Percentiles rank a stretch among this genome's conserved stretches.
Conservation (phyloP, 2,888 invertebrate species). For the Lysandra coridon region DNA sequence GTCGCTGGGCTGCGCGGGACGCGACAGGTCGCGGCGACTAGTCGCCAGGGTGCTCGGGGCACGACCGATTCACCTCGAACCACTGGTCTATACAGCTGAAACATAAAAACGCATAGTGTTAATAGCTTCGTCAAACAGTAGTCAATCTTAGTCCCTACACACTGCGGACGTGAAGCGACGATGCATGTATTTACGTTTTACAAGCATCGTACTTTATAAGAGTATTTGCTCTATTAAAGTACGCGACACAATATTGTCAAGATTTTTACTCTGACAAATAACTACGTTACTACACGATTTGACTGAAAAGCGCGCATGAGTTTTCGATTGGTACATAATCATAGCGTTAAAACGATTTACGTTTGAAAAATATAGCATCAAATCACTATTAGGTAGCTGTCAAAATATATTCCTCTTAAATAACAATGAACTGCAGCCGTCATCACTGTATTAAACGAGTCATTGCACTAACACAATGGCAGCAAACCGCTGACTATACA, state of each 20-base stretch:
- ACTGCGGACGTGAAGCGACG: no score
- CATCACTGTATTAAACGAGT: neutral
- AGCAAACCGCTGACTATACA: neutral
- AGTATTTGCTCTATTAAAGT: no score
- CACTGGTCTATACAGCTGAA: conserved; percentile 99
- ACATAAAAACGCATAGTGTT: conserved; percentile 46
- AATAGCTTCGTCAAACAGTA: conserved; percentile 19
- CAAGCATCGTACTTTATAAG: no score
- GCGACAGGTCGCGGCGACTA: conserved; percentile 66
- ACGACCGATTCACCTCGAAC: conserved; percentile 99
- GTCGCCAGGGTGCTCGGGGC: conserved; percentile 99
- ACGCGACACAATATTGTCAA: no score
- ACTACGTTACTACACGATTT: no score
- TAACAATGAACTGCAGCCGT: neutral
- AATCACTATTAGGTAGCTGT: neutral
- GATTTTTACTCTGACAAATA: no score
- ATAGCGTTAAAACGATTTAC: no score
- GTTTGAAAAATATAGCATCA: no score
- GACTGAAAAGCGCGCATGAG: no score
- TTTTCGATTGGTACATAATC: no score
- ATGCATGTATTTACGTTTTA: no score
- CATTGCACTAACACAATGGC: neutral
- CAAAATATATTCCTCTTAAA: neutral
- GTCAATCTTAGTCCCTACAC: no score
- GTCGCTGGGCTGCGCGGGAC: conserved; percentile 34